Percentiles rank a stretch among this genome's conserved stretches.
Conservation (phyloP, 2,797 vertebrate species). For the Botia kubotai region DNA sequence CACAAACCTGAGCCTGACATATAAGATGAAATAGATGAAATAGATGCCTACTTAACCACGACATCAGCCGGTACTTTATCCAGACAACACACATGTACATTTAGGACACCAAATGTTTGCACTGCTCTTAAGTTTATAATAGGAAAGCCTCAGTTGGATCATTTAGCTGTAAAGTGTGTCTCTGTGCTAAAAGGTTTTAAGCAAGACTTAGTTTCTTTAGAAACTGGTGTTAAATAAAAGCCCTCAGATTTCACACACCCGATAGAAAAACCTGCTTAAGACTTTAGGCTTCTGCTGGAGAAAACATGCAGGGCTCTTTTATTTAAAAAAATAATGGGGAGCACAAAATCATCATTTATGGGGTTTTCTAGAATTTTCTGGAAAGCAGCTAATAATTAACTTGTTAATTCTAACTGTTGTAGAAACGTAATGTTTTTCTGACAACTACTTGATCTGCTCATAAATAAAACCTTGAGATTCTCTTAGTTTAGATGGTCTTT, state of each 20-base stretch:
- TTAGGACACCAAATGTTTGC: background rate
- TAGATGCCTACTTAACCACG: constrained; percentile 32
- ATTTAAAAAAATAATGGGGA: background rate
- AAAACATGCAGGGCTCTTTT: background rate
- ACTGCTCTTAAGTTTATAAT: background rate
- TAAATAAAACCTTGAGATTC: background rate
- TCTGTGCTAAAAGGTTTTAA: constrained; percentile 18
- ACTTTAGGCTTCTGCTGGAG: background rate
- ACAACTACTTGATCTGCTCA: background rate
- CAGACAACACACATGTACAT: constrained; percentile 29
- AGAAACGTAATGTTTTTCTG: background rate
- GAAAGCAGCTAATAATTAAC: too few relatives aligned
- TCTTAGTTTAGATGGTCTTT: too few relatives aligned
- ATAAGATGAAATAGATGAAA: constrained; percentile 32
- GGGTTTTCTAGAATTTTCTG: background rate
- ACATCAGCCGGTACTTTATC: constrained; percentile 21
- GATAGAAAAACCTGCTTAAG: constrained; percentile 33
- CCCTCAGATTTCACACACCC: constrained; percentile 21
- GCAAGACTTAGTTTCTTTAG: constrained; percentile 20
- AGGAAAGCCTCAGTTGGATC: background rate
- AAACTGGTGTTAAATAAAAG: constrained; percentile 19
- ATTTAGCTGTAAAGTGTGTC: background rate
- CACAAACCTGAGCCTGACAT: constrained; percentile 18
- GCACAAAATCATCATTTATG: background rate
- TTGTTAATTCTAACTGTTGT: background rate